A percentile compares a stretch with the other conserved stretches of the same genome.
Conservation (phyloP, 2,888 invertebrate genomes). For the Pedicia rivosa region DNA sequence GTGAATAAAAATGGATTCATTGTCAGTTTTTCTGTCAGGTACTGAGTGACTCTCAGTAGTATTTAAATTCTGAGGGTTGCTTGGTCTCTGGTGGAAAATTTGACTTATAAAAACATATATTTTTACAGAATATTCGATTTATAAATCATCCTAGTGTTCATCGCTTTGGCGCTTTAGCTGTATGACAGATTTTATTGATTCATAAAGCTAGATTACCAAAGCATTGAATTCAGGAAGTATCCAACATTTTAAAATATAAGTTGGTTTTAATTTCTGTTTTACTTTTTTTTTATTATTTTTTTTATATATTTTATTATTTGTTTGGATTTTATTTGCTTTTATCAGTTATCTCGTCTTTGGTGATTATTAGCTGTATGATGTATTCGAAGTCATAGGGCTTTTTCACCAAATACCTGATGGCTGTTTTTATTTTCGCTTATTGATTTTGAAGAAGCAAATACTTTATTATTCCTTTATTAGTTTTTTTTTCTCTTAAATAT, state of each 20-base stretch:
- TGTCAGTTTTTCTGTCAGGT: constrained; percentile 39
- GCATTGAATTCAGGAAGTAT: constrained; percentile 37
- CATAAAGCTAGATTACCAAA: constrained; percentile 96
- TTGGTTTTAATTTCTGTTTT: constrained; percentile 1
- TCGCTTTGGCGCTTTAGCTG: constrained; percentile 83
- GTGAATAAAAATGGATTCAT: neutral
- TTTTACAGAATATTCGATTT: constrained; percentile 5
- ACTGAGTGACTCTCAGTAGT: constrained; percentile 73
- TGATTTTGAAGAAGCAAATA: constrained; percentile 11
- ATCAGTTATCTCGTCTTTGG: constrained; percentile 46
- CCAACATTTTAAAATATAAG: neutral
- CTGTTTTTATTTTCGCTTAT: constrained; percentile 20
- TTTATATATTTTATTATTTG: constrained; percentile 9
- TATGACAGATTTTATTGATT: constrained; percentile 53
- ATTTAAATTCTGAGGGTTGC: constrained; percentile 28
- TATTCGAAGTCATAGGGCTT: constrained; percentile 48
- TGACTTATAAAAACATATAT: constrained; percentile 5
- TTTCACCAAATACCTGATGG: constrained; percentile 51
- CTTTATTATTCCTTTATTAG: constrained; percentile 5
- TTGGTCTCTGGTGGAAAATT: constrained; percentile 27
- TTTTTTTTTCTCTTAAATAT: constrained; percentile 10
- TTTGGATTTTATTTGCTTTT: constrained; percentile 12
- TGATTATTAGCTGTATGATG: constrained; percentile 59
- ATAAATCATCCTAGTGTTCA: constrained; percentile 30
- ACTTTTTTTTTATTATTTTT: constrained; percentile 10